Conservation (phyloP, 2,113 vertebrate species). For the Mesitornis unicolor region DNA sequence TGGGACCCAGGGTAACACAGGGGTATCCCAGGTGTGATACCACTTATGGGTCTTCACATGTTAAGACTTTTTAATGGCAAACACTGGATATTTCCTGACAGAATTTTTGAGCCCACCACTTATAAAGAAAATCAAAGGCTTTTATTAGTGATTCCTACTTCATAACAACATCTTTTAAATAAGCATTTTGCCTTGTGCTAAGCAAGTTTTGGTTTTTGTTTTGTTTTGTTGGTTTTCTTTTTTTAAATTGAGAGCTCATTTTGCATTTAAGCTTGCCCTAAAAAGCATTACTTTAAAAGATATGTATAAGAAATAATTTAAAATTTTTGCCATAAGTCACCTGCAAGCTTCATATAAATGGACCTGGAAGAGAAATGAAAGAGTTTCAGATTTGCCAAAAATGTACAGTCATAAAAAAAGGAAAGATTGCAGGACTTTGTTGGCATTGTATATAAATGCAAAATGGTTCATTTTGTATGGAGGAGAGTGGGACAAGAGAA, state of each 20-base stretch:
- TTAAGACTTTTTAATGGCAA: neutral
- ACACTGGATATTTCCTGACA: neutral
- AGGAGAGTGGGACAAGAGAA: neutral
- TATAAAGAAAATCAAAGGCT: neutral
- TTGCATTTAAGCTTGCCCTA: conserved; percentile 13
- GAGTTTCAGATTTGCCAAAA: conserved; percentile 50
- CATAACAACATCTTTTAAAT: neutral
- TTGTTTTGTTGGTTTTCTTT: neutral
- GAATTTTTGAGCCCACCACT: neutral
- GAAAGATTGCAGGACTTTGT: neutral
- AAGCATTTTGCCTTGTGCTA: neutral
- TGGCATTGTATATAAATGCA: neutral
- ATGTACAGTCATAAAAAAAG: conserved; percentile 20
- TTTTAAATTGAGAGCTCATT: conserved; percentile 15
- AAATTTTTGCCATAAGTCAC: conserved; percentile 58
- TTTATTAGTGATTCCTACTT: neutral
- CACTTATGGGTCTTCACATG: neutral
- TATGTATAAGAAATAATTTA: conserved; percentile 59
- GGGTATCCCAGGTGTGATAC: neutral
- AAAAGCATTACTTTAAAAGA: conserved; percentile 14
- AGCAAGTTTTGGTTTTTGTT: neutral
- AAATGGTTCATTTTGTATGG: neutral
- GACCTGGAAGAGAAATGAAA: conserved; percentile 55
- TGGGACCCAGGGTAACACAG: neutral
- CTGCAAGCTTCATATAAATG: conserved; percentile 51